A percentile compares a stretch with the other conserved stretches of the same genome.
These are phyloP conservation scores for Pocota personata DNA, from an alignment of 2,888 invertebrate genomes.

Conservation along the genomic window DNA sequence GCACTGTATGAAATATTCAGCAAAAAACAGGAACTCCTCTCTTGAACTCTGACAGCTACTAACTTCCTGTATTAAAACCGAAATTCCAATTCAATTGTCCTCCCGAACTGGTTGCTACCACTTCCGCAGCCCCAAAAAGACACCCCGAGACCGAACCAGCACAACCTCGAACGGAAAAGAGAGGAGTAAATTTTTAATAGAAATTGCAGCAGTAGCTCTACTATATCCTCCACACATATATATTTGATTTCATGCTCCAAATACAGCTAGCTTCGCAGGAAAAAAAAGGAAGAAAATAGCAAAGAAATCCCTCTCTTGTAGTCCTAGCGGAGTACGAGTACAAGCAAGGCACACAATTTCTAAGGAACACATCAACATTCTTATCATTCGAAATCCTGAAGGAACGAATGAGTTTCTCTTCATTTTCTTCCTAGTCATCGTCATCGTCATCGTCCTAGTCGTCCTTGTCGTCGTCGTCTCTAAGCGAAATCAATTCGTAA, in stretches of 20 bases:
- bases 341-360: constrained; percentile 25
- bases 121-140: constrained; percentile 6
- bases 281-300: background rate
- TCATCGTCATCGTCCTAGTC: constrained; percentile 16
- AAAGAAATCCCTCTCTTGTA: constrained; percentile 10
- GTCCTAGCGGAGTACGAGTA: constrained; percentile 6
- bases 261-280: constrained; percentile 33
- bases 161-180: constrained; percentile 11
- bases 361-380: constrained; percentile 63
- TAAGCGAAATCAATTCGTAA: constrained; percentile 69
- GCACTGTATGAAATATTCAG: constrained; percentile 66
- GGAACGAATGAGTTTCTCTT: constrained; percentile 55
- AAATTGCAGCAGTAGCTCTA: constrained; percentile 51
- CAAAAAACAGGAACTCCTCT: constrained; percentile 54
- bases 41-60: constrained; percentile 70
- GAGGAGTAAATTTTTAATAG: constrained; percentile 69
- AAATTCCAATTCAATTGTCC: constrained; percentile 73
- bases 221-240: constrained; percentile 16
- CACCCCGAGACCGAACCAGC: background rate
- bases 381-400: constrained; percentile 59
- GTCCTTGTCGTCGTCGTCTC: constrained; percentile 1
- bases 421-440: constrained; percentile 13
- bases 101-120: constrained; percentile 44
- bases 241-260: constrained; percentile 71
- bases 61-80: constrained; percentile 74